A percentile compares a stretch with the other conserved stretches of the same genome.
These are phyloP conservation scores for Lycopodina hypogea DNA, from an alignment of 37 sponge, comb jelly and placozoan genomes.

Conservation along the genomic window DNA sequence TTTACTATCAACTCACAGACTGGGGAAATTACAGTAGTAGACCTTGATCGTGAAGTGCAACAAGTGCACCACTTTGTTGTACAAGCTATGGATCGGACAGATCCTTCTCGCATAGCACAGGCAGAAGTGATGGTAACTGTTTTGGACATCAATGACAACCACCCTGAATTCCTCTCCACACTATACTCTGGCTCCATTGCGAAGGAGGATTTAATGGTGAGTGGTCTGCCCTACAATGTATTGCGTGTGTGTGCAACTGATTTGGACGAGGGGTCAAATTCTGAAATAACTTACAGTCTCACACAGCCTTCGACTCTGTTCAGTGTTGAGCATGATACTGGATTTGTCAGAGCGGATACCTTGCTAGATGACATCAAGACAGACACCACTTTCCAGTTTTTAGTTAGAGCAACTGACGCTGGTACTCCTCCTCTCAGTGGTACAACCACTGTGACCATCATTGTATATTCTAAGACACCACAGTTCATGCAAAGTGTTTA, in stretches of 20 bases:
- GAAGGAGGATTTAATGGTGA: background rate
- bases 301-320: conserved; percentile 36
- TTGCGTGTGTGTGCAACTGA: conserved; percentile 43
- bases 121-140: conserved; percentile 34
- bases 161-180: conserved; percentile 29
- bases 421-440: conserved; percentile 43
- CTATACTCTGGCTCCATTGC: conserved; percentile 10
- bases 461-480: conserved; percentile 68
- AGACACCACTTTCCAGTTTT: conserved; percentile 21
- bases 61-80: conserved; percentile 28
- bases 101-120: conserved; percentile 26
- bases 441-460: conserved; percentile 25
- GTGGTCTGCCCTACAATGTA: background rate
- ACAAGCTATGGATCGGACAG: conserved; percentile 38
- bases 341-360: conserved; percentile 22
- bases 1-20: conserved; percentile 33
- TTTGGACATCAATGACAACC: conserved; percentile 63
- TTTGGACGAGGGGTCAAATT: conserved; percentile 30
- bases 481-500: conserved; percentile 45
- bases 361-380: conserved; percentile 1
- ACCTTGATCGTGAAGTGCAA: conserved; percentile 48
- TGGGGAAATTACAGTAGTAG: conserved; percentile 1
- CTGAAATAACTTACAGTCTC: conserved; percentile 32
- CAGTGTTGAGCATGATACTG: conserved; percentile 42
- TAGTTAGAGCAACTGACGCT: conserved; percentile 37